phyloP scores from a whole-genome alignment of 2,797 vertebrate species.

The Clangula hyemalis region DNA sequence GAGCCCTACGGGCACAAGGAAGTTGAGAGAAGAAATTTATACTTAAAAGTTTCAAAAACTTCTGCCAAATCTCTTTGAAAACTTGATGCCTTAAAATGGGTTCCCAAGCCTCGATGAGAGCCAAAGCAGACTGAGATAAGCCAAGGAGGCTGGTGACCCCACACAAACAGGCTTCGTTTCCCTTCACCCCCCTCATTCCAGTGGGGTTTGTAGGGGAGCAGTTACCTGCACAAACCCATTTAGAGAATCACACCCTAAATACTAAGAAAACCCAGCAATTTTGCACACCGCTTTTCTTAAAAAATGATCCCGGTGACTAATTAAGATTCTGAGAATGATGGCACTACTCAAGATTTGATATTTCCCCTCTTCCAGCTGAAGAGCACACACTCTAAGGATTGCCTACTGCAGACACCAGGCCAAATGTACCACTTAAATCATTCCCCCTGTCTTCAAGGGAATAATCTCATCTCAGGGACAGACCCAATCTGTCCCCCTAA shows the following conservation, averaged over 20 bases:
- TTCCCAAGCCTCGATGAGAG: background rate
- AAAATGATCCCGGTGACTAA: constrained; percentile 3
- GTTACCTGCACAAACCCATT: background rate
- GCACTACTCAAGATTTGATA: background rate
- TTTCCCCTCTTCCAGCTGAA: constrained; percentile 18
- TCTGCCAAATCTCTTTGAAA: background rate
- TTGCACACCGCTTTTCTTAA: constrained; percentile 3
- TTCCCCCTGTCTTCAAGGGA: constrained; percentile 52
- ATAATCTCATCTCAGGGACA: constrained; percentile 59
- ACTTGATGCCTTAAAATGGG: background rate
- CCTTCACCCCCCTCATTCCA: background rate
- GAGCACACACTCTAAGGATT: background rate
- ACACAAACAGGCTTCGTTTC: background rate
- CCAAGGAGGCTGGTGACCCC: background rate
- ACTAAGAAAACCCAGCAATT: background rate
- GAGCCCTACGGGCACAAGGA: background rate
- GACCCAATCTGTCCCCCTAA: constrained; percentile 16
- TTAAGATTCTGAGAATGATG: constrained; percentile 24
- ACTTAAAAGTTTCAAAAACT: background rate
- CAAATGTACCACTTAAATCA: constrained; percentile 60
- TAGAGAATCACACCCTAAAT: background rate
- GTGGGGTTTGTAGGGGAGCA: background rate
- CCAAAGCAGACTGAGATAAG: background rate
- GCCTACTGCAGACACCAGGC: background rate
- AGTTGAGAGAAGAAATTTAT: background rate